Evolutionary conservation across 2,888 invertebrate species (phyloP).

Genomic region (Bruchidius siliquastri): DNA sequence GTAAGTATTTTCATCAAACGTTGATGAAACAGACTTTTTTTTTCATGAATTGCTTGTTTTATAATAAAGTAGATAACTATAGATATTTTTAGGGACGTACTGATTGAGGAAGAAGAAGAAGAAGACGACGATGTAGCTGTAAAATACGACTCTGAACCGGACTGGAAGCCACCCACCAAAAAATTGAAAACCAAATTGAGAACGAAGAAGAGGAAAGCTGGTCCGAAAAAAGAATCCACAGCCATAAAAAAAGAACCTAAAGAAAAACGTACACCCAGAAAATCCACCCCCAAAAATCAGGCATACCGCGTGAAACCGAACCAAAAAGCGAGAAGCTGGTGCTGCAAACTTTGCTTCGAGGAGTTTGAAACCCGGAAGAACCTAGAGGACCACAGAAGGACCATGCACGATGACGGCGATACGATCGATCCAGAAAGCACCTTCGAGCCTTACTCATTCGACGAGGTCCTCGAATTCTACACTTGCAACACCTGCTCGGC

Average conservation of each 20-base stretch:
- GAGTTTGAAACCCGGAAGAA: conserved; percentile 26
- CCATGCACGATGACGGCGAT: conserved; percentile 20
- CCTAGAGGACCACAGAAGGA: conserved; percentile 29
- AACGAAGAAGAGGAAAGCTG: background rate
- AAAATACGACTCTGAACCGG: background rate
- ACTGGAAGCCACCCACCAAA: background rate
- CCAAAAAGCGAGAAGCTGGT: conserved; percentile 29
- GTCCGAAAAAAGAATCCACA: background rate
- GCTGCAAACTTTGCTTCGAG: conserved; percentile 29
- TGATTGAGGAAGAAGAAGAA: background rate
- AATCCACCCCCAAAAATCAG: conserved; percentile 15
- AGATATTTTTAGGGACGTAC: background rate
- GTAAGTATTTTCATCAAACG: background rate
- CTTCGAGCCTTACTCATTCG: conserved; percentile 16
- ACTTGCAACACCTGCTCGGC: conserved; percentile 33
- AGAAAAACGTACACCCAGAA: background rate
- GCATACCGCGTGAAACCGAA: conserved; percentile 22
- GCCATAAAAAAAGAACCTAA: conserved; percentile 4
- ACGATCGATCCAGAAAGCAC: conserved; percentile 12
- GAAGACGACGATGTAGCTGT: background rate
- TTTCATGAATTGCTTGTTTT: background rate
- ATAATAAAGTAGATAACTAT: background rate
- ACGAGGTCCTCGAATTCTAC: conserved; percentile 29
- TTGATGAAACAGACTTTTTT: background rate
- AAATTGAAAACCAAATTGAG: conserved; percentile 7